Evolutionary conservation across 2,797 vertebrate species (phyloP).

Genomic region (Anabas testudineus): DNA sequence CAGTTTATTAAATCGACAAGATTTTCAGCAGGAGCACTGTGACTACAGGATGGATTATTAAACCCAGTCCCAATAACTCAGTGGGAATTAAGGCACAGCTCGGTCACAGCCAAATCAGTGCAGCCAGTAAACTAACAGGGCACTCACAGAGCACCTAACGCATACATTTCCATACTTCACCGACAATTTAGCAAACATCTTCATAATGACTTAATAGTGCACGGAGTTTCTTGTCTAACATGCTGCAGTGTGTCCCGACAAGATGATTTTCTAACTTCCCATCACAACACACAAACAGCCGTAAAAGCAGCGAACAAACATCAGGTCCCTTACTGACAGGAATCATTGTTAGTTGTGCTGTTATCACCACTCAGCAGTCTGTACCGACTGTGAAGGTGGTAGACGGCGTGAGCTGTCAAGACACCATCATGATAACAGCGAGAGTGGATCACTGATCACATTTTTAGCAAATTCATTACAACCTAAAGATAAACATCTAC

Average conservation of each 20-base stretch:
- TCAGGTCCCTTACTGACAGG: neutral
- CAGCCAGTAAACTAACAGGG: neutral
- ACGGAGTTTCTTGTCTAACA: conserved; percentile 13
- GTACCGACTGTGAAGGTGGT: too few species aligned
- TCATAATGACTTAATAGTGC: conserved; percentile 11
- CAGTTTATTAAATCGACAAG: neutral
- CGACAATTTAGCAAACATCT: conserved; percentile 12
- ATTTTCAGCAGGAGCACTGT: neutral
- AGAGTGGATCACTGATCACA: neutral
- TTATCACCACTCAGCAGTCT: neutral
- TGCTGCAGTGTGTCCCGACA: conserved; percentile 2
- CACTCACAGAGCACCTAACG: conserved; percentile 2
- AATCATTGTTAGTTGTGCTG: too few species aligned
- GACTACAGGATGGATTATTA: conserved; percentile 16
- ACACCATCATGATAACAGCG: too few species aligned
- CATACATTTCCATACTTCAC: conserved; percentile 6
- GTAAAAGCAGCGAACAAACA: neutral
- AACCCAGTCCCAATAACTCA: conserved; percentile 6
- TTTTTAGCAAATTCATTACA: conserved; percentile 21
- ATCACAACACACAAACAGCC: neutral
- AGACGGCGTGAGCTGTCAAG: too few species aligned
- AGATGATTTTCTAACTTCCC: neutral
- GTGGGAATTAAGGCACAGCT: conserved; percentile 7
- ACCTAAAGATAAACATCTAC: conserved; percentile 24
- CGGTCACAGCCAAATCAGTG: conserved; percentile 22